Evolutionary conservation across 1,140 invertebrate species (phyloP).

Genomic region (Andricus grossulariae): DNA sequence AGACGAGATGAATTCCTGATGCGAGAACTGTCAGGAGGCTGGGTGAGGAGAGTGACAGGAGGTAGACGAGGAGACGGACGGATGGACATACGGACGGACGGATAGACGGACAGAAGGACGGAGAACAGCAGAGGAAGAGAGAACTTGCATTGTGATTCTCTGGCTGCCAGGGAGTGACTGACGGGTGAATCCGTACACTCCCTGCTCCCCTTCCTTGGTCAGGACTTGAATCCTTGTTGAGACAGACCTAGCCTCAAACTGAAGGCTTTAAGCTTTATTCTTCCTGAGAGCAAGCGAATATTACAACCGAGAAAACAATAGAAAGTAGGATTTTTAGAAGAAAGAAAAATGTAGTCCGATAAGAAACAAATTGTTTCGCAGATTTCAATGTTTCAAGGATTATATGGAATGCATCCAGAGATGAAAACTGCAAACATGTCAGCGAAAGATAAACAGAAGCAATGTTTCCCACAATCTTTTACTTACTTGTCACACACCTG

Average conservation of each 20-base stretch:
- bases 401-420: no score
- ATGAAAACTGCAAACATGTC: background rate
- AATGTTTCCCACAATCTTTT: background rate
- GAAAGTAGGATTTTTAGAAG: background rate
- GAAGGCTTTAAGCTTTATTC: conserved; percentile 5
- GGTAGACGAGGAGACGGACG: conserved; percentile 60
- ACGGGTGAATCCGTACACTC: conserved; percentile 72
- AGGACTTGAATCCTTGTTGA: conserved; percentile 51
- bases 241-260: conserved; percentile 37
- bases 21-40: conserved; percentile 59
- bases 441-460: background rate
- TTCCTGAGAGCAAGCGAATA: background rate
- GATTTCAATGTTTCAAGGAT: no score
- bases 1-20: conserved; percentile 72
- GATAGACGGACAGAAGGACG: conserved; percentile 56
- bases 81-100: conserved; percentile 59
- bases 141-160: conserved; percentile 73
- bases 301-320: conserved; percentile 5
- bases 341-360: no score
- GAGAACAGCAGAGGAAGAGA: conserved; percentile 48
- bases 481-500: background rate
- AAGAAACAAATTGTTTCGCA: no score
- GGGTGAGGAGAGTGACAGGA: conserved; percentile 64
- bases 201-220: conserved; percentile 35
- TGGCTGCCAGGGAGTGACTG: conserved; percentile 72